Conservation (phyloP, 2,888 invertebrate genomes). For the Dolichopus griseipennis region DNA sequence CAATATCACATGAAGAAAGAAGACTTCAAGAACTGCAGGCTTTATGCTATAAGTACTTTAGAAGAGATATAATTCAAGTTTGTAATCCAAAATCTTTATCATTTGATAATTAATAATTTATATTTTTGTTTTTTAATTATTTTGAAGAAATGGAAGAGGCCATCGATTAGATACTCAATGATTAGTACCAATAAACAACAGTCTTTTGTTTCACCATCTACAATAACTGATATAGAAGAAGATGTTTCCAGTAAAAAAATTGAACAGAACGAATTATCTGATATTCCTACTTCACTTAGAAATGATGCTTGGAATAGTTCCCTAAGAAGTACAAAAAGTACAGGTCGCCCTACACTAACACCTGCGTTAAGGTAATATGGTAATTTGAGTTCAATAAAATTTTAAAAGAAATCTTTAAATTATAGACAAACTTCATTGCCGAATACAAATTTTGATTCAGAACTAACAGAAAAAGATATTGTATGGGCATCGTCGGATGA, state of each 20-base stretch:
- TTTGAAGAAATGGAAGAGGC: conserved; percentile 37
- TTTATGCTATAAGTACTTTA: conserved; percentile 86
- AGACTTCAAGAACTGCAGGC: conserved; percentile 88
- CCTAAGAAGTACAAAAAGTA: conserved; percentile 47
- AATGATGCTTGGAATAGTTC: conserved; percentile 40
- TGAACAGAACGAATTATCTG: conserved; percentile 22
- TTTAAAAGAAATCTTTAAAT: conserved; percentile 13
- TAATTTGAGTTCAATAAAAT: background rate
- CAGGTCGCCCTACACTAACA: conserved; percentile 40
- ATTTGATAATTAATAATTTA: background rate
- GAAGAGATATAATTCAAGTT: conserved; percentile 82
- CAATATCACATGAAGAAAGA: conserved; percentile 86
- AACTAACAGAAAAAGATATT: conserved; percentile 47
- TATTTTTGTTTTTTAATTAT: conserved; percentile 11
- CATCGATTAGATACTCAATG: conserved; percentile 42
- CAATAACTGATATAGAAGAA: conserved; percentile 53
- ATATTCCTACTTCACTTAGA: background rate
- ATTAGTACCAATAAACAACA: conserved; percentile 56
- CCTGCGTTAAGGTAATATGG: conserved; percentile 36
- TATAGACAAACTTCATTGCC: conserved; percentile 67
- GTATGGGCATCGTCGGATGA: conserved; percentile 36
- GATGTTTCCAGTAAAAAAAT: conserved; percentile 40
- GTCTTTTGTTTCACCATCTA: conserved; percentile 65
- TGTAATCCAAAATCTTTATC: conserved; percentile 18
- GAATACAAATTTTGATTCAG: conserved; percentile 62